A percentile compares a stretch with the other conserved stretches of the same genome.
phyloP scores from a whole-genome alignment of 2,888 invertebrate genomes.

The Parelbella ahira region DNA sequence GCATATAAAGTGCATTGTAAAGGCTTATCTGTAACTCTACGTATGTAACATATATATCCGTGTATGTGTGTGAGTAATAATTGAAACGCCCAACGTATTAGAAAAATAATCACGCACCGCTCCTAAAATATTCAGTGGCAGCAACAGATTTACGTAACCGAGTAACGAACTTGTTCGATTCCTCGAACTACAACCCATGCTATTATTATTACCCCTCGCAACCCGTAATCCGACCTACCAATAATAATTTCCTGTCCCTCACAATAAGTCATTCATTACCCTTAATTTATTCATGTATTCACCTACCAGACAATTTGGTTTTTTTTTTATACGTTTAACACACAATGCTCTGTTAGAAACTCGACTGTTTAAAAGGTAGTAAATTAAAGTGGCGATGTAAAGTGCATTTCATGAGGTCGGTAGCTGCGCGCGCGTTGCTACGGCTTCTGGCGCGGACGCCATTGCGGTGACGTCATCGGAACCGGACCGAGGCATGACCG shows the following conservation, averaged over 20 bases:
- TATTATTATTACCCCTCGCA: conserved; percentile 39
- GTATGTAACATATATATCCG: too few relatives aligned
- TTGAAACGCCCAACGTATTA: conserved; percentile 3
- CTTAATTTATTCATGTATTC: conserved; percentile 75
- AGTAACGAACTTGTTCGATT: conserved; percentile 19
- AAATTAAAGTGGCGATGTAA: conserved; percentile 51
- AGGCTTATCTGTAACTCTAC: too few relatives aligned
- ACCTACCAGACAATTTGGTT: conserved; percentile 52
- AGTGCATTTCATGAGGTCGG: conserved; percentile 41
- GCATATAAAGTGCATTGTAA: too few relatives aligned
- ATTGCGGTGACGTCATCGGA: conserved; percentile 66
- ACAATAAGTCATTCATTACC: conserved; percentile 78
- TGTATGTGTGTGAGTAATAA: too few relatives aligned
- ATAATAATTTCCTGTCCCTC: conserved; percentile 75
- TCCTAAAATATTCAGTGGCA: conserved; percentile 17
- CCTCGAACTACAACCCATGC: conserved; percentile 11
- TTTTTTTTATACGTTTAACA: conserved; percentile 32
- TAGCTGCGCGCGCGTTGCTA: conserved; percentile 45
- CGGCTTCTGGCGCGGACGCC: conserved; percentile 73
- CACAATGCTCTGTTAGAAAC: conserved; percentile 39
- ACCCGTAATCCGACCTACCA: conserved; percentile 52
- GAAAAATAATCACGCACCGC: conserved; percentile 20
- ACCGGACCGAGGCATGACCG: conserved; percentile 43
- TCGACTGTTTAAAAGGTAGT: conserved; percentile 34
- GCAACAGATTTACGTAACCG: conserved; percentile 19